phyloP scores from a whole-genome alignment of 92 coral and sea anemone species.

The Micromussa lordhowensis region DNA sequence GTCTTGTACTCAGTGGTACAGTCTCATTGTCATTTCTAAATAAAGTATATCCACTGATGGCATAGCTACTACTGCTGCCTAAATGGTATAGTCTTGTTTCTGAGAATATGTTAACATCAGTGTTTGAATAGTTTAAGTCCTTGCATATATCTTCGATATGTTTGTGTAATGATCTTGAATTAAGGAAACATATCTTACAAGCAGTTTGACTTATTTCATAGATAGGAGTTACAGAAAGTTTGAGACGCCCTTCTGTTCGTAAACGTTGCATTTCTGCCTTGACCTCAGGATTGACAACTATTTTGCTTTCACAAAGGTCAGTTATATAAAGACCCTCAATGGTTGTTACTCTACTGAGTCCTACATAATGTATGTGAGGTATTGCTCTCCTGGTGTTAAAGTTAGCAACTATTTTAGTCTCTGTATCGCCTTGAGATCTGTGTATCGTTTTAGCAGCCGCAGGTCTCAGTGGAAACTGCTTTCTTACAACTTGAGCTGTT shows the following conservation, averaged over 20 bases:
- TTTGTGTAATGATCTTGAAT: constrained; percentile 36
- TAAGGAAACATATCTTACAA: constrained; percentile 32
- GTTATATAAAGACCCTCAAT: constrained; percentile 52
- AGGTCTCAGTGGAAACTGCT: background rate
- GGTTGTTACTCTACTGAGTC: constrained; percentile 13
- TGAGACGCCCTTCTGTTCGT: constrained; percentile 32
- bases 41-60: background rate
- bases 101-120: constrained; percentile 33
- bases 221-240: constrained; percentile 48
- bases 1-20: constrained; percentile 7
- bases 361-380: constrained; percentile 45
- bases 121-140: constrained; percentile 18
- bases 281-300: constrained; percentile 50
- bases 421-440: constrained; percentile 41
- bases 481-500: too few species aligned
- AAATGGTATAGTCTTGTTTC: constrained; percentile 21
- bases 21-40: constrained; percentile 36
- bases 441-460: background rate
- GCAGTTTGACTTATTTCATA: constrained; percentile 16
- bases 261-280: constrained; percentile 41
- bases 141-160: constrained; percentile 17
- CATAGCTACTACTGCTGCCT: constrained; percentile 17
- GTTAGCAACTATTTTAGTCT: constrained; percentile 20
- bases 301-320: constrained; percentile 60
- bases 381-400: constrained; percentile 32